Conservation (phyloP, 2,888 invertebrate species). For the Tetragonula carbonaria region DNA sequence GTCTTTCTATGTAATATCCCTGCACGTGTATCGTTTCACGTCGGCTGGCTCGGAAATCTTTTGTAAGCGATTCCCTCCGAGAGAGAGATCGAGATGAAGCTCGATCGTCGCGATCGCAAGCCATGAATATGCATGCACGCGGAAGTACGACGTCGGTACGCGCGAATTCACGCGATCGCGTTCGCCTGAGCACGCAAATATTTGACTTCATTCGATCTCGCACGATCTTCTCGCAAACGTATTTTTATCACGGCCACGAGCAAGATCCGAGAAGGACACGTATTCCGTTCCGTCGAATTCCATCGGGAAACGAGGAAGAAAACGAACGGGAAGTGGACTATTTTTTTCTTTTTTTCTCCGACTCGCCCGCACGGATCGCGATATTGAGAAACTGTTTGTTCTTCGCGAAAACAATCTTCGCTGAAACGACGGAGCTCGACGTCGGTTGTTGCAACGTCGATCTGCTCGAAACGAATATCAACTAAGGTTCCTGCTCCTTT, state of each 20-base stretch:
- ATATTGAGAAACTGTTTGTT: conserved; percentile 1
- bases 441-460: conserved; percentile 5
- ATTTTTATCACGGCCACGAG: conserved; percentile 44
- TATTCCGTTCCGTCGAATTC: conserved; percentile 10
- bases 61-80: background rate
- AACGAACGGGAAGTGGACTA: background rate
- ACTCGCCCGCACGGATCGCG: background rate
- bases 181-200: conserved; percentile 54
- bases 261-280: background rate
- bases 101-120: background rate
- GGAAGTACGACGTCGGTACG: background rate
- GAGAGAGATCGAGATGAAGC: background rate
- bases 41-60: background rate
- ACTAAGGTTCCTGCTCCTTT: background rate
- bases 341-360: background rate
- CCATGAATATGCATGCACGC: background rate
- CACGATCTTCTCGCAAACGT: conserved; percentile 43
- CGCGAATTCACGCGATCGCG: conserved; percentile 28
- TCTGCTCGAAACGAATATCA: background rate
- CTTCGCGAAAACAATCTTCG: conserved; percentile 12
- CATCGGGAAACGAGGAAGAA: background rate
- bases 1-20: too few species aligned
- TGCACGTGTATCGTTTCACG: too few species aligned
- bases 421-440: background rate
- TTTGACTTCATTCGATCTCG: conserved; percentile 50